A percentile compares a stretch with the other conserved stretches of the same genome.
Conservation (phyloP, 64 coral and sea anemone genomes). For the Montipora capricornis region DNA sequence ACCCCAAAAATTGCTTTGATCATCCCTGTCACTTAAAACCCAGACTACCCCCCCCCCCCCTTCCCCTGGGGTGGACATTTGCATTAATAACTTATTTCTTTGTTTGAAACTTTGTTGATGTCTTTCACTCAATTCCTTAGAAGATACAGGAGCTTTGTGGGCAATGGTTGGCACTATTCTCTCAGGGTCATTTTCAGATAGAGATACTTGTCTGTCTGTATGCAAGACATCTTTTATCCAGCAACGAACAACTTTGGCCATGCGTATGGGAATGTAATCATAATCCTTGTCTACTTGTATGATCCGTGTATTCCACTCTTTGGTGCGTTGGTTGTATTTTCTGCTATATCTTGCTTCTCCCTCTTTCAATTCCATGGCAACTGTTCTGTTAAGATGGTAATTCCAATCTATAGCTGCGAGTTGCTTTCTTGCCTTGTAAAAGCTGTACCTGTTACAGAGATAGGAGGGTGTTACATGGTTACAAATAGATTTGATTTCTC, state of each 20-base stretch:
- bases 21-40: too few species aligned
- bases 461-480: too few species aligned
- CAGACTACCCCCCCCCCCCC: too few species aligned
- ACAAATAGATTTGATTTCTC: too few species aligned
- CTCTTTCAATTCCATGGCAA: neutral
- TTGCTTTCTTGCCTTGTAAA: conserved; percentile 1
- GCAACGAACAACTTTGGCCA: neutral
- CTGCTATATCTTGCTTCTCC: neutral
- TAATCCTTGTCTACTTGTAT: conserved; percentile 19
- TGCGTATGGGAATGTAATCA: neutral
- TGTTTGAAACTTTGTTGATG: neutral
- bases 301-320: conserved; percentile 5
- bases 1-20: too few species aligned
- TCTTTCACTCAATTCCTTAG: neutral
- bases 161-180: neutral
- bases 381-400: neutral
- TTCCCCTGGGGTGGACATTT: too few species aligned
- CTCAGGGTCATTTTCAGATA: neutral
- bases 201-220: neutral
- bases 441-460: neutral
- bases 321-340: neutral
- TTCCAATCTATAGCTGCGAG: conserved; percentile 35
- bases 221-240: neutral
- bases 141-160: neutral
- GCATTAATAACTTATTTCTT: neutral